phyloP scores from a whole-genome alignment of 2,113 vertebrate species.

The cattle (Bos taurus) region ARS-UCD2.0 NC_037334.1:1598501-1599000 shows the following conservation, averaged over 20 bases:
- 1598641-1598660: not conserved
- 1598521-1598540: not conserved
- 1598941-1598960: not conserved
- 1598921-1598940: not conserved
- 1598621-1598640: not conserved
- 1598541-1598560: slow-evolving; percentile 1
- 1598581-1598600: not conserved
- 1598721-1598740: not conserved
- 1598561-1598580: not conserved
- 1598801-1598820: not conserved
- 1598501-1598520: not conserved
- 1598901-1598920: not conserved
- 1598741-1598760: not conserved
- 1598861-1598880: not conserved
- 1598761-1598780: not conserved
- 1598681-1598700: not conserved
- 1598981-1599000: not conserved
- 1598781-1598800: not conserved
- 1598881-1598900: not conserved
- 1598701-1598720: not conserved
- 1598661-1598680: not conserved
- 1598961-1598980: not conserved
- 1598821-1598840: not conserved
- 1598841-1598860: not conserved
- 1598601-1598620: not conserved